A percentile compares a stretch with the other conserved stretches of the same genome.
These are phyloP conservation scores for Saturnia japonica DNA, from an alignment of 2,888 invertebrate genomes.

Conservation along the genomic window DNA sequence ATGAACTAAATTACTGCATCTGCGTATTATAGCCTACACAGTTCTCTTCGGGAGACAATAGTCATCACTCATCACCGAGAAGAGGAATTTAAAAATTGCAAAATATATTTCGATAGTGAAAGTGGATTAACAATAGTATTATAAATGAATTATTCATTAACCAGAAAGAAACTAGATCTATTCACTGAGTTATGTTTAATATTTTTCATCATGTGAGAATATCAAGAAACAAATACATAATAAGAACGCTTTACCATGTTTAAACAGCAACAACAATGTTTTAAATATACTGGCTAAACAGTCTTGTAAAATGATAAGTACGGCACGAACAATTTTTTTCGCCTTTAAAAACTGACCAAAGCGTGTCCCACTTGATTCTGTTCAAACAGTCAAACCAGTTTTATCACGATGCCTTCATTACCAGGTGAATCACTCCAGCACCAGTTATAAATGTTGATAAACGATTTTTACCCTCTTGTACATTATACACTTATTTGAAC, in stretches of 20 bases:
- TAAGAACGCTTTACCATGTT: not conserved
- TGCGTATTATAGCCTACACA: too few relatives aligned
- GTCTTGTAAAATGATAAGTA: not conserved
- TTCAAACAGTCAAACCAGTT: constrained; percentile 59
- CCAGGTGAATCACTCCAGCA: constrained; percentile 62
- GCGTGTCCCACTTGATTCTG: constrained; percentile 1
- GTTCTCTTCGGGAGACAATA: too few relatives aligned
- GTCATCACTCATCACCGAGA: too few relatives aligned
- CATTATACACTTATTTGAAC: constrained; percentile 9
- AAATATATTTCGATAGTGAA: too few relatives aligned
- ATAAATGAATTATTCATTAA: too few relatives aligned
- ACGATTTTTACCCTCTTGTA: constrained; percentile 38
- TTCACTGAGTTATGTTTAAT: too few relatives aligned
- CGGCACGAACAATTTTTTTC: constrained; percentile 18
- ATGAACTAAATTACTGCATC: too few relatives aligned
- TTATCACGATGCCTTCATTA: constrained; percentile 76
- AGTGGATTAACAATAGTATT: too few relatives aligned
- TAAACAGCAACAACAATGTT: not conserved
- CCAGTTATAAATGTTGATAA: constrained; percentile 45
- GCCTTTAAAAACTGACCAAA: constrained; percentile 20
- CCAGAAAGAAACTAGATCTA: too few relatives aligned
- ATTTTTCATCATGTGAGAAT: too few relatives aligned
- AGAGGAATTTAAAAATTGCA: too few relatives aligned
- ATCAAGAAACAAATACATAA: too few relatives aligned
- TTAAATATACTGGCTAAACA: not conserved